These are phyloP conservation scores for Apteryx mantelli DNA, from an alignment of 2,113 vertebrate species.

Conservation along the genomic window DNA sequence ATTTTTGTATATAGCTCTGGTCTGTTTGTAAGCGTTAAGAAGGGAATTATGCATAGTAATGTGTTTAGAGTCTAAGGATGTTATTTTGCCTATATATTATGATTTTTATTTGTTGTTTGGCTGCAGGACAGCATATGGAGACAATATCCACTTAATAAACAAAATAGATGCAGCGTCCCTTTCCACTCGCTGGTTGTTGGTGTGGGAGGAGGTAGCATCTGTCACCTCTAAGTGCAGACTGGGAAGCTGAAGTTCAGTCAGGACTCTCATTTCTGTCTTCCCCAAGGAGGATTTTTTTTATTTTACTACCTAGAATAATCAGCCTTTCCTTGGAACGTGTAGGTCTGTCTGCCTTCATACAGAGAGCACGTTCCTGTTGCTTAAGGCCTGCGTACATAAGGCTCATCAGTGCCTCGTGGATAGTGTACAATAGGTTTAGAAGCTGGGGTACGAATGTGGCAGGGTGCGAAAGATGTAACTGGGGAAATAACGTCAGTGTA, in stretches of 20 bases:
- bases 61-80: conserved; percentile 34
- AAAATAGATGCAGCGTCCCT: conserved; percentile 20
- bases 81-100: conserved; percentile 27
- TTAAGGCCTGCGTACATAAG: fast-evolving
- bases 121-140: conserved; percentile 43
- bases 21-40: conserved; percentile 46
- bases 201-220: conserved; percentile 3
- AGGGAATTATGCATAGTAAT: conserved; percentile 44
- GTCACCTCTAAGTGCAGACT: conserved; percentile 19
- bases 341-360: background rate
- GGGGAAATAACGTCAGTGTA: background rate
- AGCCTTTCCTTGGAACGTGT: background rate
- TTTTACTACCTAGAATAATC: background rate
- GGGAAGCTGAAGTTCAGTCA: background rate
- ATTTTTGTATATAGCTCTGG: conserved; percentile 38
- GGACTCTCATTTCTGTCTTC: background rate
- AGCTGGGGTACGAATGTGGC: background rate
- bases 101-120: conserved; percentile 59
- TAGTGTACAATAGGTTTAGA: background rate
- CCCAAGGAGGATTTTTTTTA: background rate
- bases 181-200: background rate
- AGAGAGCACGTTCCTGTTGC: background rate
- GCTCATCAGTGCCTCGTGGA: background rate
- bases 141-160: conserved; percentile 69
- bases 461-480: background rate